Evolutionary conservation across 2,888 invertebrate species (phyloP).

Genomic region (Ormyrus thymus): DNA sequence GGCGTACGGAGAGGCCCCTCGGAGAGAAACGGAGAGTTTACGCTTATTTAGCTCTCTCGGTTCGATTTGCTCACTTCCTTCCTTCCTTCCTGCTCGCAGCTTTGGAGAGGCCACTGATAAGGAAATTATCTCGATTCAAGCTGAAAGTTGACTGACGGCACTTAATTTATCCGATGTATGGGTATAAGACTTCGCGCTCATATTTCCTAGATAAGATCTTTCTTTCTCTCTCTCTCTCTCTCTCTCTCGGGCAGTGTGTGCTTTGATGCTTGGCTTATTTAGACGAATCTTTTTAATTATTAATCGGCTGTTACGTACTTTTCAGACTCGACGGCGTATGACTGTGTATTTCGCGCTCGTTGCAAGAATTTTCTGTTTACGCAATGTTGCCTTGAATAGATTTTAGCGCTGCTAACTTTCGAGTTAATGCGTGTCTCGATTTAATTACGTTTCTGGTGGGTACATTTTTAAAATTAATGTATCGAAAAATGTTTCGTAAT

Average conservation of each 20-base stretch:
- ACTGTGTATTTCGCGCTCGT: not conserved
- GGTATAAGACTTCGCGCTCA: constrained; percentile 25
- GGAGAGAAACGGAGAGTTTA: constrained; percentile 43
- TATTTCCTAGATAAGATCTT: constrained; percentile 25
- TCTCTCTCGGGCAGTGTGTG: not conserved
- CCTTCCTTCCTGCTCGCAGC: constrained; percentile 18
- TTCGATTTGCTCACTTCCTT: constrained; percentile 48
- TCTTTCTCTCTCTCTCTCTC: not conserved
- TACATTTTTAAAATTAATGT: no score
- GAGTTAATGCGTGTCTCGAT: no score
- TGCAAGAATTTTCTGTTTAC: constrained; percentile 10
- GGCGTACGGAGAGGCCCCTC: not conserved
- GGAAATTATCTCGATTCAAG: constrained; percentile 48
- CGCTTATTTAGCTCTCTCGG: constrained; percentile 31
- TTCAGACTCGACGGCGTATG: constrained; percentile 5
- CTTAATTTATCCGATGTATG: constrained; percentile 45
- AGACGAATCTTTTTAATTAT: constrained; percentile 33
- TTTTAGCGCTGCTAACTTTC: not conserved
- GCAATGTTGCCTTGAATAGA: not conserved
- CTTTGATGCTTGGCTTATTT: constrained; percentile 29
- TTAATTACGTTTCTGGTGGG: no score
- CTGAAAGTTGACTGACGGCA: constrained; percentile 49
- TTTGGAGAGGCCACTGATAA: constrained; percentile 30
- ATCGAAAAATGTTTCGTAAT: no score
- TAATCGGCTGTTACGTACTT: constrained; percentile 17